Evolutionary conservation across 2,113 vertebrate genomes (phyloP).

Genomic region (Epinephelus lanceolatus): DNA sequence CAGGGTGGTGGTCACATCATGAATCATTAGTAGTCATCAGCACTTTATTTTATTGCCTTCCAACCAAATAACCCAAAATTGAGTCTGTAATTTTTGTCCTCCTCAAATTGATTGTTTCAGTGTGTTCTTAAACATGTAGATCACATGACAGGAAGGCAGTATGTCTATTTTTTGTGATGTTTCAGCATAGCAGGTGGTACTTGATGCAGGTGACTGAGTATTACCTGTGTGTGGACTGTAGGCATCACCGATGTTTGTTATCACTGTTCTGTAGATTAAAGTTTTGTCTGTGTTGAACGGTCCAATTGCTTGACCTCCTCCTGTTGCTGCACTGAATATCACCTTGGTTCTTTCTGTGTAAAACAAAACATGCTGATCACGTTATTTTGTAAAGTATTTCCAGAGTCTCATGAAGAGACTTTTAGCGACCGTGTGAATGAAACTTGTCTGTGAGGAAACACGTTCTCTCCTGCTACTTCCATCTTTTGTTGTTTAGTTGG

Average conservation of each 20-base stretch:
- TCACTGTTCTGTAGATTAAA: rapidly evolving
- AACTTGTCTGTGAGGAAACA: no score
- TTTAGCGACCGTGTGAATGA: neutral
- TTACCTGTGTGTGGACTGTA: constrained; percentile 34
- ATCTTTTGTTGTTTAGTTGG: no score
- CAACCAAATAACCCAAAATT: no score
- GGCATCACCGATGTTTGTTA: constrained; percentile 7
- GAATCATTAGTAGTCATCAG: neutral
- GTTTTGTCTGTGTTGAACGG: neutral
- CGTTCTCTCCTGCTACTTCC: no score
- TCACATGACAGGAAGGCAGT: no score
- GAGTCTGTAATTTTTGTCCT: no score
- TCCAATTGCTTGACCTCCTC: rapidly evolving
- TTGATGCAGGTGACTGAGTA: neutral
- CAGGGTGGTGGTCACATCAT: neutral
- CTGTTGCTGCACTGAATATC: neutral
- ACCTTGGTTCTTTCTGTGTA: neutral
- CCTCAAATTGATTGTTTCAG: no score
- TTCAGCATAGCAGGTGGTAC: no score
- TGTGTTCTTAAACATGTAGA: no score
- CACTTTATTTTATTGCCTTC: no score
- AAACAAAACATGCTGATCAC: neutral
- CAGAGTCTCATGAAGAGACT: neutral
- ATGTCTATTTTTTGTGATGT: no score
- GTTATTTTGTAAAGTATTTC: neutral